These are phyloP conservation scores for Hyposmocoma kahamanoa DNA, from an alignment of 1,140 invertebrate genomes.

Conservation along the genomic window DNA sequence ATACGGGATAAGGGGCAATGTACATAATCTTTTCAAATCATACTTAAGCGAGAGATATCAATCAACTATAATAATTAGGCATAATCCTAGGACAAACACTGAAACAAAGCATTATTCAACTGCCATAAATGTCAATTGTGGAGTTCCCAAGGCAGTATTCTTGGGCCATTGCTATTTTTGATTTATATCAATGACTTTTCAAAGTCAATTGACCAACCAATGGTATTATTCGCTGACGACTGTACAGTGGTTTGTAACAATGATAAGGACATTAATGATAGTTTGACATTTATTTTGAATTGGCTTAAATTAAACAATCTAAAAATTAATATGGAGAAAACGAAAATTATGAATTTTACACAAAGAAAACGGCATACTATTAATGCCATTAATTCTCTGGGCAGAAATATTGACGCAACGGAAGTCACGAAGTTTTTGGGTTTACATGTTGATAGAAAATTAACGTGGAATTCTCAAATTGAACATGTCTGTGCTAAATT, in stretches of 20 bases:
- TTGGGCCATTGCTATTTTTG: neutral
- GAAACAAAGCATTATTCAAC: neutral
- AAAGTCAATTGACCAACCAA: neutral
- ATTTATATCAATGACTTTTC: constrained; percentile 2
- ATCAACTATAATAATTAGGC: neutral
- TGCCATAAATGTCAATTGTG: neutral
- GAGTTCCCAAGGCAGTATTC: constrained; percentile 1
- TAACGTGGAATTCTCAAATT: too few species aligned
- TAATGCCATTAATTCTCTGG: too few species aligned
- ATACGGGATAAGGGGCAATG: neutral
- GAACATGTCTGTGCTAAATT: too few species aligned
- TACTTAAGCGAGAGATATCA: neutral
- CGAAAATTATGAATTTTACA: neutral
- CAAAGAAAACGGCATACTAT: neutral
- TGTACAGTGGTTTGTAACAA: neutral
- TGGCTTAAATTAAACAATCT: constrained; percentile 1
- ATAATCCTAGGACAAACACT: neutral
- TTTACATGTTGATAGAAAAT: too few species aligned
- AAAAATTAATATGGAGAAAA: neutral
- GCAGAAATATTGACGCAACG: too few species aligned
- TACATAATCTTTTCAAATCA: neutral
- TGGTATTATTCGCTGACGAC: neutral
- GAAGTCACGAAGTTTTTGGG: too few species aligned
- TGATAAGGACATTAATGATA: neutral
- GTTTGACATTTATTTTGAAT: neutral